Percentiles rank a stretch among this genome's conserved stretches.
These are phyloP conservation scores for Porites cylindrica DNA, from an alignment of 92 coral and sea anemone genomes.

Conservation along the genomic window DNA sequence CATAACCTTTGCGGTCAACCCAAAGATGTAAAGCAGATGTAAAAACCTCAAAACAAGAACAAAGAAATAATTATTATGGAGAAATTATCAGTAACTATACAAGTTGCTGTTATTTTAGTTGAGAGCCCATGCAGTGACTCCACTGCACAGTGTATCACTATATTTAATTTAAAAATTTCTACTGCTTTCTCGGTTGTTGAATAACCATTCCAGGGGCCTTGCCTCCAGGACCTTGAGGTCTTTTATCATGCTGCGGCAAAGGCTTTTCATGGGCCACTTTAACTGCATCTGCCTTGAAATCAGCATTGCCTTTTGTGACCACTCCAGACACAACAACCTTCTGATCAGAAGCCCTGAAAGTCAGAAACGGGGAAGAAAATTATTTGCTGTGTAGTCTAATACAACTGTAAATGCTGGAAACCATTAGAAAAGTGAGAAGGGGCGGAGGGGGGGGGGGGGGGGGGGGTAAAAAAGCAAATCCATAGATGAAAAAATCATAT, in stretches of 20 bases:
- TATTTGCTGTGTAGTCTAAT: constrained; percentile 10
- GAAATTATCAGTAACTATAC: neutral
- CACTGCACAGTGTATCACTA: neutral
- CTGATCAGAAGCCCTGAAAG: constrained; percentile 69
- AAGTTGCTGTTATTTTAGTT: neutral
- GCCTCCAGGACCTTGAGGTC: constrained; percentile 71
- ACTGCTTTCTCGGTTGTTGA: constrained; percentile 97
- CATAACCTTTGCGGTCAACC: neutral
- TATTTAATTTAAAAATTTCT: constrained; percentile 21
- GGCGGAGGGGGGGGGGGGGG: too few relatives aligned
- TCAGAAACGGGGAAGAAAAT: neutral
- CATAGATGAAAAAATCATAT: too few relatives aligned
- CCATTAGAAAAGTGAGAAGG: too few relatives aligned
- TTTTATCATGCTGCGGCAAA: constrained; percentile 86
- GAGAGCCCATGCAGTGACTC: neutral
- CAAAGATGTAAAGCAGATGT: neutral
- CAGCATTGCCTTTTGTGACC: constrained; percentile 90
- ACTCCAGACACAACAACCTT: constrained; percentile 92
- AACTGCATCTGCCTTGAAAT: constrained; percentile 85
- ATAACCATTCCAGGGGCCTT: constrained; percentile 64
- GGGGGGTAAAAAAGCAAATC: too few relatives aligned
- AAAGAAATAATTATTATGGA: neutral
- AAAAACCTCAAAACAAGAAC: constrained; percentile 1
- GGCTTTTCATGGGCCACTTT: constrained; percentile 97
- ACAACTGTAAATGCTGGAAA: neutral